Evolutionary conservation across 2,797 vertebrate species (phyloP).

Genomic region (Echeneis naucrates): DNA sequence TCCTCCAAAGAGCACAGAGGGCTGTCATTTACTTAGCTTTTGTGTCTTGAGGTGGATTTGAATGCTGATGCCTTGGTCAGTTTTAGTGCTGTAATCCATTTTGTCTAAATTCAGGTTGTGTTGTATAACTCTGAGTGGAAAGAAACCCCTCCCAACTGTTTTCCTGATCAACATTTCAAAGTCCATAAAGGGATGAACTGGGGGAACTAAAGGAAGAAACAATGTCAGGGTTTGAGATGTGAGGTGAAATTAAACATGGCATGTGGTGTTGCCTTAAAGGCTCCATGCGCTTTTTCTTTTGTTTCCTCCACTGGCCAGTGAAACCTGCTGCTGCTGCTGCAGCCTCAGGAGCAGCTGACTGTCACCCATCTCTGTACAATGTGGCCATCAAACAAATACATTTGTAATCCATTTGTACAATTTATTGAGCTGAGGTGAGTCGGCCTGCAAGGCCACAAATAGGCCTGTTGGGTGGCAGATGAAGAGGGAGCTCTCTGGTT

Average conservation of each 20-base stretch:
- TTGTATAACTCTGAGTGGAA: not conserved
- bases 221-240: constrained; percentile 8
- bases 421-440: constrained; percentile 79
- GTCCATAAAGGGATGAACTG: constrained; percentile 8
- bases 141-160: not conserved
- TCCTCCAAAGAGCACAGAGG: constrained; percentile 15
- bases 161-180: not conserved
- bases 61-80: constrained; percentile 10
- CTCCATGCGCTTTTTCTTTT: constrained; percentile 14
- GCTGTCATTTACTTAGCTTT: constrained; percentile 19
- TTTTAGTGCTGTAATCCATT: constrained; percentile 14
- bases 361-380: constrained; percentile 47
- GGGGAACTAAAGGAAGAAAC: constrained; percentile 10
- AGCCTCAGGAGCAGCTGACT: constrained; percentile 51
- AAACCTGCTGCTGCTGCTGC: too few species aligned
- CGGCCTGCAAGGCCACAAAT: constrained; percentile 62
- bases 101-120: not conserved
- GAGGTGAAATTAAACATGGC: constrained; percentile 35
- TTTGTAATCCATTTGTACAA: constrained; percentile 81
- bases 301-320: constrained; percentile 36
- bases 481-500: constrained; percentile 56
- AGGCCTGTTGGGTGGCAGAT: constrained; percentile 69
- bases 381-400: constrained; percentile 72
- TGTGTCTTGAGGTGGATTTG: constrained; percentile 15
- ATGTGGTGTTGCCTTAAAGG: constrained; percentile 32